These are phyloP conservation scores for Tromatobia lineatoria DNA, from an alignment of 2,888 invertebrate genomes.

Conservation along the genomic window DNA sequence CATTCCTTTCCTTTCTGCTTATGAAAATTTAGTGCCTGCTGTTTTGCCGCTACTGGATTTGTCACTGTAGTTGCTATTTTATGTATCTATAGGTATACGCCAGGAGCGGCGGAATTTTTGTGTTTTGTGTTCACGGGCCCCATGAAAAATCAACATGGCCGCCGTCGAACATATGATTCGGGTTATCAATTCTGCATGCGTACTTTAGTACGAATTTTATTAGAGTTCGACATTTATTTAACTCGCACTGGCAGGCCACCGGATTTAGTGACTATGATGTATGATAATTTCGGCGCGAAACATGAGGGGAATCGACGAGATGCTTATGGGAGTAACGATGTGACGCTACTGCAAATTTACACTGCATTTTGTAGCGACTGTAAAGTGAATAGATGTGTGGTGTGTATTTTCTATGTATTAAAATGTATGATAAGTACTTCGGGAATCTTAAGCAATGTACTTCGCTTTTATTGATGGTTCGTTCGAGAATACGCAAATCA, in stretches of 20 bases:
- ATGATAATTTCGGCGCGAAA: not conserved
- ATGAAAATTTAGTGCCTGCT: not conserved
- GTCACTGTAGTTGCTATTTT: not conserved
- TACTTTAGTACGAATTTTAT: not conserved
- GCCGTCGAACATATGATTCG: constrained; percentile 42
- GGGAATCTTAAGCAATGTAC: not conserved
- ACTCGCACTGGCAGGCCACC: not conserved
- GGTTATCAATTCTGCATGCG: not conserved
- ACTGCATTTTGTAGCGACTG: not conserved
- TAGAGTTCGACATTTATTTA: not conserved
- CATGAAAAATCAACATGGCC: constrained; percentile 25
- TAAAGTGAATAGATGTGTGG: not conserved
- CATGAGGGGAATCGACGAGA: not conserved
- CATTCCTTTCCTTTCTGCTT: too few species aligned
- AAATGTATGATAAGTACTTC: not conserved
- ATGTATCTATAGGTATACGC: not conserved
- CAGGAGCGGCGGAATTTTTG: not conserved
- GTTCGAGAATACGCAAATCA: not conserved
- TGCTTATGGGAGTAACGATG: not conserved
- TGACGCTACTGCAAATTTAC: not conserved
- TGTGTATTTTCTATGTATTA: not conserved
- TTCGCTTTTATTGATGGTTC: not conserved
- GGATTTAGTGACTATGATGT: not conserved
- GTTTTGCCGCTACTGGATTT: not conserved
- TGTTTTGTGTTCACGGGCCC: not conserved